A percentile compares a stretch with the other conserved stretches of the same genome.
These are phyloP conservation scores for Halcyon malimbica DNA, from an alignment of 2,113 vertebrate genomes.

Conservation along the genomic window DNA sequence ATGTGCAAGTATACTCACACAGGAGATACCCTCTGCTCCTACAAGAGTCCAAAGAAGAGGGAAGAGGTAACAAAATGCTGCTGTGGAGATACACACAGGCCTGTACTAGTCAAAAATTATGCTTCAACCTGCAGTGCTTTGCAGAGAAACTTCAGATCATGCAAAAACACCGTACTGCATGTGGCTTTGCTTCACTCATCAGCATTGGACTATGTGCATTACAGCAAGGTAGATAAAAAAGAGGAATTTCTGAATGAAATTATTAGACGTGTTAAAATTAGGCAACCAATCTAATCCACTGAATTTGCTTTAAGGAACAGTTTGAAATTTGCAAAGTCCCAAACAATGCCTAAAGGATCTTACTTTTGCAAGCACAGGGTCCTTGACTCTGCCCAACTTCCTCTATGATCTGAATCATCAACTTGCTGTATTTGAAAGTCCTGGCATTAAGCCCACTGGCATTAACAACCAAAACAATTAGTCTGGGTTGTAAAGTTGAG, in stretches of 20 bases:
- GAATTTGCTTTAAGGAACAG: not conserved
- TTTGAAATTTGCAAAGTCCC: not conserved
- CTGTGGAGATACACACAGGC: not conserved
- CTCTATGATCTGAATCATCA: not conserved
- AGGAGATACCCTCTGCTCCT: not conserved
- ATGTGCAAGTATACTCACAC: too few relatives aligned
- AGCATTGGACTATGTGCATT: not conserved
- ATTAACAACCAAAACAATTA: conserved; percentile 4
- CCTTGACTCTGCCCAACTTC: not conserved
- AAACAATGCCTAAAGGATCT: not conserved
- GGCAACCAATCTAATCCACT: not conserved
- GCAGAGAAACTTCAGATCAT: not conserved
- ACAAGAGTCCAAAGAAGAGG: not conserved
- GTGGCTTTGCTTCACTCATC: accelerated
- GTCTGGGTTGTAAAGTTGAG: not conserved
- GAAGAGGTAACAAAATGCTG: not conserved
- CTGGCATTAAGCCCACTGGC: not conserved
- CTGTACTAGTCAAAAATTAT: not conserved
- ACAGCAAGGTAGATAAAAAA: not conserved
- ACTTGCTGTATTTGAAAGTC: not conserved
- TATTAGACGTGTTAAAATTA: not conserved
- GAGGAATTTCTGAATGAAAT: not conserved
- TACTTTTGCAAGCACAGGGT: not conserved
- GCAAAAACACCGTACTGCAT: not conserved
- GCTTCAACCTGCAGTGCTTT: not conserved